Evolutionary conservation across 1,140 invertebrate genomes (phyloP).

Genomic region (Zeugodacus cucurbitae): DNA sequence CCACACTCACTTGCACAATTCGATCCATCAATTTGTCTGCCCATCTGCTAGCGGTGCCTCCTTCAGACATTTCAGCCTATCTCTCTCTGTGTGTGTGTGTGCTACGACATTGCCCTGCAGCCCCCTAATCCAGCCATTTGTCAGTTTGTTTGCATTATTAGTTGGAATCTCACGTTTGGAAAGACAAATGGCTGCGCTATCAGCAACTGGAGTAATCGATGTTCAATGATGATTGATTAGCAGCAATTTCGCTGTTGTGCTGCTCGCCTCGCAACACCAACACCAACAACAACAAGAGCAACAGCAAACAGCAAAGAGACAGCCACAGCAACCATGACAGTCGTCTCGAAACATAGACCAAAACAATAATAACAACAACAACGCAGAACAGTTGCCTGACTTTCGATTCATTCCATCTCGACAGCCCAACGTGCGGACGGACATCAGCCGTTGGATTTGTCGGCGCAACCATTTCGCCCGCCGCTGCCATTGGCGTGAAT

Average conservation of each 20-base stretch:
- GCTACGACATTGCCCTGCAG: not conserved
- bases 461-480: not conserved
- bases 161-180: conserved; percentile 33
- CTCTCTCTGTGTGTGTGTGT: not conserved
- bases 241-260: conserved; percentile 10
- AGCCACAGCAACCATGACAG: not conserved
- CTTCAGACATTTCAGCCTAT: not conserved
- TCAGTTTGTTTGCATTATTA: conserved; percentile 17
- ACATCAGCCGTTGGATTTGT: not conserved
- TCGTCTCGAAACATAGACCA: not conserved
- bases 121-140: conserved; percentile 9
- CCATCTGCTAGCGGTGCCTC: not conserved
- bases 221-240: conserved; percentile 43
- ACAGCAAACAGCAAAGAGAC: not conserved
- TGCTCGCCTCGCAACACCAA: not conserved
- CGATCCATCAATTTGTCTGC: not conserved
- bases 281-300: not conserved
- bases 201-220: conserved; percentile 43
- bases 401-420: not conserved
- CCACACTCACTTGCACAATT: not conserved
- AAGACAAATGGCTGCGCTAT: conserved; percentile 41
- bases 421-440: not conserved
- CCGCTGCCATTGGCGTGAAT: conserved; percentile 24
- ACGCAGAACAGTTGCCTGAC: not conserved
- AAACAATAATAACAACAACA: not conserved